These are phyloP conservation scores for Gorsachius goisagi DNA, from an alignment of 2,113 vertebrate species.

Conservation along the genomic window DNA sequence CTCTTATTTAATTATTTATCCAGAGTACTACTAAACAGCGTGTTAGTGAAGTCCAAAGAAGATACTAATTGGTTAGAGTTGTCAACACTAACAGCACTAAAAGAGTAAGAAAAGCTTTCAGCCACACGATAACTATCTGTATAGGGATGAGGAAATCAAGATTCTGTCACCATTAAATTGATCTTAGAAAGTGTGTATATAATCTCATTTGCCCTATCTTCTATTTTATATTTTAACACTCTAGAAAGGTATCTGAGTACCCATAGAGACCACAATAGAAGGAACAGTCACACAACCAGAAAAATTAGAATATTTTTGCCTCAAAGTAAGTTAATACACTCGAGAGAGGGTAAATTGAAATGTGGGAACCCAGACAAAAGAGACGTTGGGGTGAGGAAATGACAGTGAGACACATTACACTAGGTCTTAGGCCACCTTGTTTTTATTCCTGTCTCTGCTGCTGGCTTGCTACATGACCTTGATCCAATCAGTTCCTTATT, in stretches of 20 bases:
- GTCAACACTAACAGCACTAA: neutral
- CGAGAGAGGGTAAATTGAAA: slow-evolving; percentile 32
- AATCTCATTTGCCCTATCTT: neutral
- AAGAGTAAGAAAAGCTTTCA: slow-evolving; percentile 5
- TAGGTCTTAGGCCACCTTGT: slow-evolving; percentile 53
- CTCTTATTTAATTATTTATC: slow-evolving; percentile 16
- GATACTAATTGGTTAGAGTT: slow-evolving; percentile 24
- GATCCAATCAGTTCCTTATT: slow-evolving; percentile 55
- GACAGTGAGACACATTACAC: slow-evolving; percentile 22
- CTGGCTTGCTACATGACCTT: slow-evolving; percentile 50
- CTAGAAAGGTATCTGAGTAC: neutral
- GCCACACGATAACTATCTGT: neutral
- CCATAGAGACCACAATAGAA: neutral
- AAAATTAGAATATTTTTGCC: slow-evolving; percentile 26
- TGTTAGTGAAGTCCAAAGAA: neutral
- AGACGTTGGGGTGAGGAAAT: slow-evolving; percentile 25
- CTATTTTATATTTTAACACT: neutral
- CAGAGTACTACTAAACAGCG: neutral
- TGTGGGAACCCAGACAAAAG: slow-evolving; percentile 32
- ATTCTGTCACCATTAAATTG: slow-evolving; percentile 19
- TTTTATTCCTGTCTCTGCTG: slow-evolving; percentile 45
- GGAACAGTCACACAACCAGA: neutral
- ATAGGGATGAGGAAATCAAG: neutral
- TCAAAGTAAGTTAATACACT: slow-evolving; percentile 29
- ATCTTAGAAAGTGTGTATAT: neutral